Conservation (phyloP, 2,888 invertebrate species). For the Penaeus monodon region DNA sequence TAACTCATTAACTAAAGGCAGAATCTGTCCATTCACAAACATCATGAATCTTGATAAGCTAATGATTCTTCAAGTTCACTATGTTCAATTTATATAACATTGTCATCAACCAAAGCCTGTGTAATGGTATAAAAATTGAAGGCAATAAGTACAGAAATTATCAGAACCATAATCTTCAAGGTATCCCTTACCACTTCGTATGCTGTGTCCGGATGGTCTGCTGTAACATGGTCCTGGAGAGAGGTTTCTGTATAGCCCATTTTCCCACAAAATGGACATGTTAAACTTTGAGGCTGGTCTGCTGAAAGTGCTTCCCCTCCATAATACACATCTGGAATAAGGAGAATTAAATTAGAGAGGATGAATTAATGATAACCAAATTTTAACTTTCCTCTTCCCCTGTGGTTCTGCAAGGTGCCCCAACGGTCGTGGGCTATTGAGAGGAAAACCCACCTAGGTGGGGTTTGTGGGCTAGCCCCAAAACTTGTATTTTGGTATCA, state of each 20-base stretch:
- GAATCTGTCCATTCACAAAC: too few relatives aligned
- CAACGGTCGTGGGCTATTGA: too few relatives aligned
- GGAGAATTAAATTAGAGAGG: neutral
- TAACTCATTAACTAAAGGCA: too few relatives aligned
- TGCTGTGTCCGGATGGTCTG: constrained; percentile 91
- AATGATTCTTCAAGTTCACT: too few relatives aligned
- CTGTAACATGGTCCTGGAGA: constrained; percentile 89
- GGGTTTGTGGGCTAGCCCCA: too few relatives aligned
- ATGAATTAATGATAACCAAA: neutral
- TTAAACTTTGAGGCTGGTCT: constrained; percentile 95
- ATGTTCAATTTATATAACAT: too few relatives aligned
- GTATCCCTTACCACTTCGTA: constrained; percentile 82
- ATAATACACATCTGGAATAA: constrained; percentile 85
- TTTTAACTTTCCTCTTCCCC: neutral
- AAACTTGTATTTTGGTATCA: too few relatives aligned
- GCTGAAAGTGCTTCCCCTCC: constrained; percentile 92
- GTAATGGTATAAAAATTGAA: too few relatives aligned
- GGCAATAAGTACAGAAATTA: neutral
- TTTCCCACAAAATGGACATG: constrained; percentile 96
- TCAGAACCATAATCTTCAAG: neutral
- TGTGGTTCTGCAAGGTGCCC: too few relatives aligned
- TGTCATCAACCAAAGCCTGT: too few relatives aligned
- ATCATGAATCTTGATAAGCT: too few relatives aligned
- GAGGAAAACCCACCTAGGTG: too few relatives aligned
- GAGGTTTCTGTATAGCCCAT: constrained; percentile 95